Percentiles rank a stretch among this genome's conserved stretches.
phyloP scores from a whole-genome alignment of 2,888 invertebrate species.

The Caenorhabditis virilis region DNA sequence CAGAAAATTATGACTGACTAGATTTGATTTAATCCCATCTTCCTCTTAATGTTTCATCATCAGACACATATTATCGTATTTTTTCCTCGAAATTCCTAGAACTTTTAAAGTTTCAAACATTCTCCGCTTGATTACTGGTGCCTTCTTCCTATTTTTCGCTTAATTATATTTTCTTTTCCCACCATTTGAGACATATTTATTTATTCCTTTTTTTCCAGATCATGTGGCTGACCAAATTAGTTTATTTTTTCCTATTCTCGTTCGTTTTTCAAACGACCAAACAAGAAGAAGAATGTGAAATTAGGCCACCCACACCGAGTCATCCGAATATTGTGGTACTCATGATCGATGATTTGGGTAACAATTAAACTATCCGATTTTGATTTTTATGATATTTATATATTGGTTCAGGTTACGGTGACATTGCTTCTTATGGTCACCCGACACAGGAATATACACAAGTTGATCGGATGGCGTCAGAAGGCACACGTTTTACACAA shows the following conservation, averaged over 20 bases:
- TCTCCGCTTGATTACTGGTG: no score
- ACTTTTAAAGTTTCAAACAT: conserved; percentile 20
- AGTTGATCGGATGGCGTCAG: conserved; percentile 52
- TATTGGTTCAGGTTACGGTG: conserved; percentile 57
- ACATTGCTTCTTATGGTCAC: conserved; percentile 65
- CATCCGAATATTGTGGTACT: conserved; percentile 72
- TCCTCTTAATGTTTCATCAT: no score
- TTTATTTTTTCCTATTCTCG: neutral
- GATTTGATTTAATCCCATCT: no score
- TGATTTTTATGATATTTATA: conserved; percentile 1
- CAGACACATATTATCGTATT: no score
- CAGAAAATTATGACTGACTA: no score
- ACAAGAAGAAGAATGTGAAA: neutral
- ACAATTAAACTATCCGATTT: neutral
- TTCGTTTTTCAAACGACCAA: neutral
- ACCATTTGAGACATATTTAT: neutral
- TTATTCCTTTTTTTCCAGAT: neutral
- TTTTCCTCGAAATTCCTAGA: no score
- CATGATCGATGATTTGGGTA: conserved; percentile 73
- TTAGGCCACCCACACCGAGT: neutral
- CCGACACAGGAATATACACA: conserved; percentile 70
- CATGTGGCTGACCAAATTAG: neutral
- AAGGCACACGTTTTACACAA: conserved; percentile 72
- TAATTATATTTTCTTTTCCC: neutral
- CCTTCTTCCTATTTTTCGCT: no score